Evolutionary conservation across 2,113 vertebrate genomes (phyloP).

Genomic region (Zosterops borbonicus): DNA sequence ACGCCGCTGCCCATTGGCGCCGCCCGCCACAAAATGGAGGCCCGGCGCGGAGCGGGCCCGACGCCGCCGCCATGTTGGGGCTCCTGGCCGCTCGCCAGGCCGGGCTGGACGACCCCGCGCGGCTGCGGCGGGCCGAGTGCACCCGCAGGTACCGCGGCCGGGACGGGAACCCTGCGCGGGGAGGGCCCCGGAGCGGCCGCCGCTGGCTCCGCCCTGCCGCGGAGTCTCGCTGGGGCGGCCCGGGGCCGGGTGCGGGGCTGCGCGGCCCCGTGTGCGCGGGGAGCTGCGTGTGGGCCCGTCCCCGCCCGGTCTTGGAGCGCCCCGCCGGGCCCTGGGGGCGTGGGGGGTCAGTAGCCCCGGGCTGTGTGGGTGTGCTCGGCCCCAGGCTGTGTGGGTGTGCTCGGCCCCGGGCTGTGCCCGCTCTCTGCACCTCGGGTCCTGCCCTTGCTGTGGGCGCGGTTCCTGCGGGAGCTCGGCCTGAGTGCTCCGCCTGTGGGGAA

Average conservation of each 20-base stretch:
- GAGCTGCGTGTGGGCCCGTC: not conserved
- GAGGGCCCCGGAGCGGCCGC: no score
- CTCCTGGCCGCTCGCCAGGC: slow-evolving; percentile 80
- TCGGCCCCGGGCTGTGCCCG: fast-evolving
- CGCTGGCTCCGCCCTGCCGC: no score
- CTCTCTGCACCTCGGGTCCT: not conserved
- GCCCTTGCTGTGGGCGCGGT: fast-evolving
- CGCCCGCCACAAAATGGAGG: slow-evolving; percentile 4
- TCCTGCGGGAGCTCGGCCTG: fast-evolving
- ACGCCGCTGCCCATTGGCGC: not conserved
- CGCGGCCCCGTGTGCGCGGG: fast-evolving
- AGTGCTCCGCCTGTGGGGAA: no score
- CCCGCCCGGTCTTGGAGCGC: fast-evolving
- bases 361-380: no score
- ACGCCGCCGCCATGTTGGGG: slow-evolving; percentile 71
- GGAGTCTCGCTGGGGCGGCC: fast-evolving
- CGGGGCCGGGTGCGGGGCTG: not conserved
- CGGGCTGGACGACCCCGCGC: slow-evolving; percentile 86
- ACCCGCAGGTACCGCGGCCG: slow-evolving; percentile 83
- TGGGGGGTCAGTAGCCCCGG: no score
- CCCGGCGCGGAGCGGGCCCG: fast-evolving
- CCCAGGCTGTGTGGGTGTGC: no score
- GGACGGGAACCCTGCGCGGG: no score
- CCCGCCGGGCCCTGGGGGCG: fast-evolving
- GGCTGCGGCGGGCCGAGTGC: slow-evolving; percentile 81